phyloP scores from a whole-genome alignment of 2,113 vertebrate genomes.

The Uropsilus gracilis region DNA sequence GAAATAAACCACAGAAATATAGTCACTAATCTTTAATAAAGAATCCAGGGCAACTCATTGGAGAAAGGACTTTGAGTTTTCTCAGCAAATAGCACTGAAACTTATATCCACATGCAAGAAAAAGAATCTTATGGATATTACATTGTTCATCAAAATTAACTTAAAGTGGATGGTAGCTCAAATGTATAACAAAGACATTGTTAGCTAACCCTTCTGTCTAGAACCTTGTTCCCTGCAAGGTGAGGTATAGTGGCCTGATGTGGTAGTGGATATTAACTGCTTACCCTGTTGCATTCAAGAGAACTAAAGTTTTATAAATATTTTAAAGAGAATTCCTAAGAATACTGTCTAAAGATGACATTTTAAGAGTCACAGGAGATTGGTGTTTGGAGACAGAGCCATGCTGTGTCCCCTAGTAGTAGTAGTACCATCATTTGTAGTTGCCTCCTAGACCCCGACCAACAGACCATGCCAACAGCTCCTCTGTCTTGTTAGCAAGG shows the following conservation, averaged over 20 bases:
- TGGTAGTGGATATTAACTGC: neutral
- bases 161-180: no score
- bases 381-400: neutral
- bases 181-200: neutral
- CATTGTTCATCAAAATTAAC: no score
- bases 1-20: no score
- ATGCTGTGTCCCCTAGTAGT: neutral
- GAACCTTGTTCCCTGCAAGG: conserved; percentile 12
- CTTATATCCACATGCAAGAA: no score
- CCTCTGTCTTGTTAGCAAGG: neutral
- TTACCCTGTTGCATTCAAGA: neutral
- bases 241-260: neutral
- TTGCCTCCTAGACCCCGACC: neutral
- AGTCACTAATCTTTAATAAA: no score
- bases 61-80: no score
- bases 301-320: neutral
- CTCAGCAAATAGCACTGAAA: no score
- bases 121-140: no score
- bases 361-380: neutral
- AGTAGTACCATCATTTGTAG: neutral
- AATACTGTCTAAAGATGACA: neutral
- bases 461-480: neutral
- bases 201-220: neutral
- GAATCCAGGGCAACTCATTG: no score
- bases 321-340: neutral